Conservation (phyloP, 2,888 invertebrate genomes). For the Tenthredo mesomela region DNA sequence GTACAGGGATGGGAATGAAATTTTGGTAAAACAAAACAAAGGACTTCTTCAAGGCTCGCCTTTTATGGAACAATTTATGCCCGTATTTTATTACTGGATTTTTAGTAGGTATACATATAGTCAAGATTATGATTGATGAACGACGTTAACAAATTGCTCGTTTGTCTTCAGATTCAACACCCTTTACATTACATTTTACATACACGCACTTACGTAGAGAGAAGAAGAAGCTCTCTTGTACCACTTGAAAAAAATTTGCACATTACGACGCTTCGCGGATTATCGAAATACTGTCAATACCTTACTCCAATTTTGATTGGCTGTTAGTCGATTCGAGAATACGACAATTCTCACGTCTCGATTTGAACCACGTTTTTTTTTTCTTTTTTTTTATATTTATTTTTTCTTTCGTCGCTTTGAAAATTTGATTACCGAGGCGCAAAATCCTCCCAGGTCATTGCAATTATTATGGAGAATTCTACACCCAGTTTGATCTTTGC, state of each 20-base stretch:
- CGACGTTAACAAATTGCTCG: conserved; percentile 11
- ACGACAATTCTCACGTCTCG: neutral
- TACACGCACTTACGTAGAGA: neutral
- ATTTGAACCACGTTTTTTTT: neutral
- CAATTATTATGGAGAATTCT: too few species aligned
- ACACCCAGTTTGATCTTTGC: too few species aligned
- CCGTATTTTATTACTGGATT: neutral
- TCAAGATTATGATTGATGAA: conserved; percentile 13
- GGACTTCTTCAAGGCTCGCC: neutral
- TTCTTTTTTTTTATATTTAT: too few species aligned
- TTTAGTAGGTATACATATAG: neutral
- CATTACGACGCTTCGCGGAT: neutral
- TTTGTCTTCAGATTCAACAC: neutral
- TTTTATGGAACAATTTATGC: neutral
- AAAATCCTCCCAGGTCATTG: too few species aligned
- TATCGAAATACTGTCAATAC: conserved; percentile 1
- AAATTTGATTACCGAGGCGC: too few species aligned
- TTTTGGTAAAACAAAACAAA: neutral
- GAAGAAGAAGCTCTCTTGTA: neutral
- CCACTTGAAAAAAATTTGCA: neutral
- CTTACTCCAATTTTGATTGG: neutral
- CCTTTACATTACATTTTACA: neutral
- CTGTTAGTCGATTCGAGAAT: neutral
- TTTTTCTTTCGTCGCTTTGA: too few species aligned
- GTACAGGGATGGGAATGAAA: neutral